phyloP scores from a whole-genome alignment of 2,113 vertebrate genomes.

The Notothenia coriiceps region DNA sequence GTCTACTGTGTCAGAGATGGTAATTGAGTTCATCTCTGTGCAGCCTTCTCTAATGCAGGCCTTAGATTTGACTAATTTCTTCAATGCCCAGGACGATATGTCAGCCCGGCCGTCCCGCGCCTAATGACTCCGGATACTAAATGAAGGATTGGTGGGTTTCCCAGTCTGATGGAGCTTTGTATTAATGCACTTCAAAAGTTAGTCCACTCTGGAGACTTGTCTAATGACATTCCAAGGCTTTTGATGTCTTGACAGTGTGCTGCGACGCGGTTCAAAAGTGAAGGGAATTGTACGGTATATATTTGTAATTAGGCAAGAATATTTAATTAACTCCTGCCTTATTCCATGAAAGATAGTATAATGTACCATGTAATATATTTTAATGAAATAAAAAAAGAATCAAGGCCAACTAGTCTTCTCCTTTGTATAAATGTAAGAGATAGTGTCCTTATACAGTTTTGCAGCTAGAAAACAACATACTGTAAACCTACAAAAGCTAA shows the following conservation, averaged over 20 bases:
- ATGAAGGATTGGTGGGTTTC: slow-evolving; percentile 67
- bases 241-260: slow-evolving; percentile 31
- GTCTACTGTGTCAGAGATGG: slow-evolving; percentile 52
- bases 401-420: no score
- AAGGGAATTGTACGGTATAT: not conserved
- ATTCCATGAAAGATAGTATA: no score
- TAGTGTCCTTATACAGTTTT: not conserved
- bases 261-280: slow-evolving; percentile 6
- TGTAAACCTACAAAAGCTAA: not conserved
- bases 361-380: no score
- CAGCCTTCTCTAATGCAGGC: slow-evolving; percentile 67
- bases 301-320: not conserved
- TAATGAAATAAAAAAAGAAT: no score
- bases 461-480: not conserved
- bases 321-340: not conserved
- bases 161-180: slow-evolving; percentile 33
- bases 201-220: slow-evolving; percentile 29
- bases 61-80: slow-evolving; percentile 68
- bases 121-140: slow-evolving; percentile 64
- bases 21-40: slow-evolving; percentile 70
- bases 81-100: slow-evolving; percentile 50
- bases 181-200: slow-evolving; percentile 43
- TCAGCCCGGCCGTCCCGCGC: slow-evolving; percentile 39
- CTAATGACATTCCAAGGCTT: slow-evolving; percentile 26
- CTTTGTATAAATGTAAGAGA: not conserved